Conservation (phyloP, 2,888 invertebrate species). For the Macaria notata region DNA sequence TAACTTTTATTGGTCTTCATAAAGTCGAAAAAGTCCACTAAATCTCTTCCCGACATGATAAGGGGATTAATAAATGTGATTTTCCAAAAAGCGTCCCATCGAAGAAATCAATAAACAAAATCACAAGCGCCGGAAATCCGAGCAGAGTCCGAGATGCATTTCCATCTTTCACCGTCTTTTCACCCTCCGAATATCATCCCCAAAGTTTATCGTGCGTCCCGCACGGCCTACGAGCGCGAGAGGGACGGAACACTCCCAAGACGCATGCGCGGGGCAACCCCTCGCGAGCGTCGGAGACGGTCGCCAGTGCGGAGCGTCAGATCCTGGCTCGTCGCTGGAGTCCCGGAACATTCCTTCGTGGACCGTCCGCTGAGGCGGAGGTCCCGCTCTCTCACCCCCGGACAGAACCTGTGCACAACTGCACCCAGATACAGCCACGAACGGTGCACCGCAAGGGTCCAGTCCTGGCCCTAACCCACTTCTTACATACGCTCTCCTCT, state of each 20-base stretch:
- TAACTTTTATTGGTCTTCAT: constrained; percentile 48
- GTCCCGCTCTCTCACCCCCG: constrained; percentile 77
- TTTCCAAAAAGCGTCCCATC: constrained; percentile 52
- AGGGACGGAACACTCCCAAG: constrained; percentile 48
- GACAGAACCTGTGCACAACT: constrained; percentile 44
- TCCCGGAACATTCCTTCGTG: constrained; percentile 74
- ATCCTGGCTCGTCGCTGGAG: constrained; percentile 70
- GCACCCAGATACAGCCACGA: constrained; percentile 42
- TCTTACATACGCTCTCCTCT: constrained; percentile 20
- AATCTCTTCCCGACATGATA: constrained; percentile 66
- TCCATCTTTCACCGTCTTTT: constrained; percentile 79
- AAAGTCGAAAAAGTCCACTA: constrained; percentile 58
- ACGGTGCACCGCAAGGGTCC: constrained; percentile 44
- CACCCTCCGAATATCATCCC: constrained; percentile 80
- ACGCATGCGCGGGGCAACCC: constrained; percentile 77
- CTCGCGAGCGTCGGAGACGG: constrained; percentile 70
- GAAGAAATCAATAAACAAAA: constrained; percentile 80
- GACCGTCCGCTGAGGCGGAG: constrained; percentile 77
- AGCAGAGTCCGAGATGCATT: constrained; percentile 79
- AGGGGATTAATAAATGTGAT: constrained; percentile 69
- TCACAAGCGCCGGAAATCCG: constrained; percentile 80
- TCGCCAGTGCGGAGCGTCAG: constrained; percentile 68
- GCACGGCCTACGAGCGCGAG: constrained; percentile 48
- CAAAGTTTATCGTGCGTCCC: constrained; percentile 59
- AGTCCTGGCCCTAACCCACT: constrained; percentile 32